Percentiles rank a stretch among this genome's conserved stretches.
Conservation (phyloP, 2,797 vertebrate genomes). For the Xiphophorus birchmanni region DNA sequence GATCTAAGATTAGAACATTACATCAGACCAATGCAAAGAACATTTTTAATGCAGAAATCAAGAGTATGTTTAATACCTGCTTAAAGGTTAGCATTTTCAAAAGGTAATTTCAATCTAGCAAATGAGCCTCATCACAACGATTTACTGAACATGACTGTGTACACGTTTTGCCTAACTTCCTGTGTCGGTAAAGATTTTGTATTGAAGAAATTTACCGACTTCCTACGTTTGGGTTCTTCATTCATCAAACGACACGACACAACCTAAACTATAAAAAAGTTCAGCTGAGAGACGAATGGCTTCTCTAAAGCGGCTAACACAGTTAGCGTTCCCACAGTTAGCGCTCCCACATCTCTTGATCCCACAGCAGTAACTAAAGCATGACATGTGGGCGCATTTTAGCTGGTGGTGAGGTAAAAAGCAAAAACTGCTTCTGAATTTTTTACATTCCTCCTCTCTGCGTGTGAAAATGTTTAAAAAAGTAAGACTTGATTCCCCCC, state of each 20-base stretch:
- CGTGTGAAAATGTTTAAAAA: slow-evolving; percentile 25
- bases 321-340: background rate
- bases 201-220: background rate
- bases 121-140: background rate
- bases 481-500: background rate
- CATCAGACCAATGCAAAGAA: no score
- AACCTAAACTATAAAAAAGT: background rate
- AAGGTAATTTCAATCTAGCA: background rate
- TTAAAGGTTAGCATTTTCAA: background rate
- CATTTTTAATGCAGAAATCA: no score
- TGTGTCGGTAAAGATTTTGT: background rate
- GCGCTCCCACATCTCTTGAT: slow-evolving; percentile 36
- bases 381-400: slow-evolving; percentile 66
- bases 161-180: background rate
- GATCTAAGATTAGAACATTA: background rate
- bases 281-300: slow-evolving; percentile 36
- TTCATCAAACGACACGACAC: background rate
- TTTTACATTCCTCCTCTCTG: slow-evolving; percentile 29
- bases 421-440: slow-evolving; percentile 50
- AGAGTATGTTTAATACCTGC: background rate
- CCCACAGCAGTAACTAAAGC: slow-evolving; percentile 61
- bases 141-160: background rate
- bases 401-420: slow-evolving; percentile 60
- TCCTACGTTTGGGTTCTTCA: background rate
- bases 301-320: slow-evolving; percentile 31